These are phyloP conservation scores for Enteromius mattozi DNA, from an alignment of 2,797 vertebrate genomes.

Conservation along the genomic window DNA sequence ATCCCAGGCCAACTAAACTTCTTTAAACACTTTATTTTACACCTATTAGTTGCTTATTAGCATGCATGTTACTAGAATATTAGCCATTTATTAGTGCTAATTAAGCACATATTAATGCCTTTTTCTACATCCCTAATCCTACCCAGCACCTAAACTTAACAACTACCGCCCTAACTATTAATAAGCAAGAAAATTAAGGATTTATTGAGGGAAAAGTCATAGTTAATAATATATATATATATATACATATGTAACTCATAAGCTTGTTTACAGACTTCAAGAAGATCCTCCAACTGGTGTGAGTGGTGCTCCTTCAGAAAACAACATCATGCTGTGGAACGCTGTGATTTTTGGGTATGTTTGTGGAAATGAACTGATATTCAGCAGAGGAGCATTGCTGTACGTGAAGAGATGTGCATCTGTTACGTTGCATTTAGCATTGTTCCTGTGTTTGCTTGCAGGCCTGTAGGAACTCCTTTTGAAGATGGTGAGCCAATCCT, in stretches of 20 bases:
- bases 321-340: conserved; percentile 99
- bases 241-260: not conserved
- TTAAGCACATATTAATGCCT: too few species aligned
- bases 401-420: not conserved
- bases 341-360: conserved; percentile 99
- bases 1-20: too few species aligned
- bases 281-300: conserved; percentile 98
- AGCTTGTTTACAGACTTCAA: conserved; percentile 87
- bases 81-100: too few species aligned
- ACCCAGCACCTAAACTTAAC: too few species aligned
- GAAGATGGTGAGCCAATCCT: conserved; percentile 91
- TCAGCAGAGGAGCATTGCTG: not conserved
- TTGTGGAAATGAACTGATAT: not conserved
- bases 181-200: too few species aligned
- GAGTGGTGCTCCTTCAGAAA: conserved; percentile 97
- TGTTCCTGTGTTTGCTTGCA: conserved; percentile 72
- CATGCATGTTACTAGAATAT: too few species aligned
- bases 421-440: not conserved
- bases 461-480: conserved; percentile 98
- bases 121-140: too few species aligned
- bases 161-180: too few species aligned
- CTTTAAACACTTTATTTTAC: too few species aligned
- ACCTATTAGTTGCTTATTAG: too few species aligned
- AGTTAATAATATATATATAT: too few species aligned
- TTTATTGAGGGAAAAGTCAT: too few species aligned